Evolutionary conservation across 2,888 invertebrate genomes (phyloP).

Genomic region (Stenotaenia linearis): DNA sequence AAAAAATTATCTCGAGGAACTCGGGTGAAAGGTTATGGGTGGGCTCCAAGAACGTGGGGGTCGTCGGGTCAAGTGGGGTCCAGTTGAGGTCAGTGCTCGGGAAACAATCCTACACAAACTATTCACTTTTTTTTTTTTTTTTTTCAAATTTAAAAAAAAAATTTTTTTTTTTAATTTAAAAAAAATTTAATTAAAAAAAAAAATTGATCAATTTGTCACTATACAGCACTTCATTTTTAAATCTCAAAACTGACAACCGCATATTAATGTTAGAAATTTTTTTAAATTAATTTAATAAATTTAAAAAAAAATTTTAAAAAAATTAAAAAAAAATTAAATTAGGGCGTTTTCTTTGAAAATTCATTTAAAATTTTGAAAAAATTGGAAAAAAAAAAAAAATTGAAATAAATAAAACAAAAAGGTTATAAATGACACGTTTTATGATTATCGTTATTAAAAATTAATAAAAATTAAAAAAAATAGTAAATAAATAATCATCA

Average conservation of each 20-base stretch:
- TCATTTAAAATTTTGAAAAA: not conserved
- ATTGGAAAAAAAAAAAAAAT: too few relatives aligned
- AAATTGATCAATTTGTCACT: not conserved
- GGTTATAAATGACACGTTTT: not conserved
- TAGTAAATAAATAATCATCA: not conserved
- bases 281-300: not conserved
- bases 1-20: not conserved
- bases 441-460: not conserved
- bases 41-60: slow-evolving; percentile 19
- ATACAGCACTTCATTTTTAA: not conserved
- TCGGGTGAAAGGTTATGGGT: slow-evolving; percentile 24
- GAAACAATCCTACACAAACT: not conserved
- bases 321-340: not conserved
- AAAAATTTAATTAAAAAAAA: not conserved
- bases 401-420: not conserved
- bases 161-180: not conserved
- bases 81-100: not conserved
- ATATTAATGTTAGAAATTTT: not conserved
- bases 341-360: not conserved
- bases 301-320: not conserved
- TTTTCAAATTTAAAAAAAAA: not conserved
- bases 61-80: slow-evolving; percentile 10
- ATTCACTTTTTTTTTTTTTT: too few relatives aligned
- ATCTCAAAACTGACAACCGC: not conserved
- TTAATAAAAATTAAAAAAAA: not conserved